Evolutionary conservation across 2,113 vertebrate genomes (phyloP).

Genomic region (Pipra filicauda): DNA sequence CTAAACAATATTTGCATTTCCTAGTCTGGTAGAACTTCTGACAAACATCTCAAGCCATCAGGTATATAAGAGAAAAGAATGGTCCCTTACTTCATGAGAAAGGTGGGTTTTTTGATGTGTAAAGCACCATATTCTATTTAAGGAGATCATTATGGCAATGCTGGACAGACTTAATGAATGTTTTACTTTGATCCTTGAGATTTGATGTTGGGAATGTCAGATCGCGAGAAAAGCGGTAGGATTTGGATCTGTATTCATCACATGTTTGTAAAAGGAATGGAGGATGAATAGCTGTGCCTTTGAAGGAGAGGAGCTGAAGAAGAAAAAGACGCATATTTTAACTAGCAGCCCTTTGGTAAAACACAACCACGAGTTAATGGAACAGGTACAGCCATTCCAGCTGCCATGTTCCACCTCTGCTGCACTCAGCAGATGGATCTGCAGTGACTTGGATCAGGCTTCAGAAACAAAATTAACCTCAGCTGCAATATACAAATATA

Average conservation of each 20-base stretch:
- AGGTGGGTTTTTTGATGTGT: slow-evolving; percentile 18
- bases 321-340: slow-evolving; percentile 32
- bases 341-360: slow-evolving; percentile 12
- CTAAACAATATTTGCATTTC: slow-evolving; percentile 40
- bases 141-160: slow-evolving; percentile 25
- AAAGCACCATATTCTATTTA: slow-evolving; percentile 35
- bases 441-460: background rate
- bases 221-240: background rate
- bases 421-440: background rate
- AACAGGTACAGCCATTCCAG: background rate
- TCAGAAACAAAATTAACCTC: background rate
- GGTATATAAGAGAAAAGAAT: slow-evolving; percentile 1
- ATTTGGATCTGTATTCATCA: slow-evolving; percentile 52
- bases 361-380: background rate
- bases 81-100: background rate
- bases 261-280: slow-evolving; percentile 54
- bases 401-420: background rate
- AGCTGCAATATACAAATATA: background rate
- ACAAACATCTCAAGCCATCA: background rate
- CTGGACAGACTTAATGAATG: slow-evolving; percentile 46
- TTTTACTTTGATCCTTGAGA: slow-evolving; percentile 58
- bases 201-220: slow-evolving; percentile 43
- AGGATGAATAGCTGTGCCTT: slow-evolving; percentile 39
- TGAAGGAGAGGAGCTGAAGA: slow-evolving; percentile 21
- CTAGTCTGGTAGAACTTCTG: background rate